Conservation (phyloP, 92 coral and sea anemone species). For the Plumapathes pennacea region DNA sequence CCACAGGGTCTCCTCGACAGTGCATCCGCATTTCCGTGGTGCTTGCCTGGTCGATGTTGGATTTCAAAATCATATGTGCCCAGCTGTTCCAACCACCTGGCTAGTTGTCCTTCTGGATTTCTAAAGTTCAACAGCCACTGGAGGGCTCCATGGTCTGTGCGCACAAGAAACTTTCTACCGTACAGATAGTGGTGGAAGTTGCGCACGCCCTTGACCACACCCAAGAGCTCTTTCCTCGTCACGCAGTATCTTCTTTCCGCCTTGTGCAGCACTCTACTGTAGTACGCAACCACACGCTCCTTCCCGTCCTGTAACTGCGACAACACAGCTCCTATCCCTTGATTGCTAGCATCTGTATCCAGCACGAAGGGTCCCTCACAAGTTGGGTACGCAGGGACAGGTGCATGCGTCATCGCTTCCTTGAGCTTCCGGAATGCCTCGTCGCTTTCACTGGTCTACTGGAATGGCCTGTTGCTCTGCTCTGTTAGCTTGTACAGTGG, state of each 20-base stretch:
- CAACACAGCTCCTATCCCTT: conserved; percentile 1
- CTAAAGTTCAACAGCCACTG: conserved; percentile 10
- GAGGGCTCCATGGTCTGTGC: conserved; percentile 16
- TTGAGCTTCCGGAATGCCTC: conserved; percentile 11
- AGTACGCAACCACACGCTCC: conserved; percentile 13
- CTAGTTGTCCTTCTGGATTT: conserved; percentile 20
- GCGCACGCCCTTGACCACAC: conserved; percentile 1
- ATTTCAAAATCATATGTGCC: conserved; percentile 3
- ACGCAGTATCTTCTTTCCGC: conserved; percentile 24
- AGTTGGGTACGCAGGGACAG: conserved; percentile 13
- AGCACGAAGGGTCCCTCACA: not conserved
- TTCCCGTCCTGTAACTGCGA: conserved; percentile 5
- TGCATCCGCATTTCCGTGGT: conserved; percentile 26
- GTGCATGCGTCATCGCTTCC: conserved; percentile 1
- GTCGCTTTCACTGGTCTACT: conserved; percentile 9
- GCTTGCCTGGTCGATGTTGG: conserved; percentile 9
- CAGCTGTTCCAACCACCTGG: conserved; percentile 14
- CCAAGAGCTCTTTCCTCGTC: conserved; percentile 23
- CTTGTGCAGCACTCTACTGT: conserved; percentile 2
- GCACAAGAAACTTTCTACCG: not conserved
- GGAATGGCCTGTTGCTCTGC: conserved; percentile 3
- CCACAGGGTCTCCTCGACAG: conserved; percentile 22
- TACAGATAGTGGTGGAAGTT: conserved; percentile 11
- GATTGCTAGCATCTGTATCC: conserved; percentile 2
- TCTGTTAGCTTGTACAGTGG: conserved; percentile 16